Evolutionary conservation across 2,113 vertebrate genomes (phyloP), one percentile per base, ranked within the genome.

Genomic region (Cromileptes altivelis): DNA sequence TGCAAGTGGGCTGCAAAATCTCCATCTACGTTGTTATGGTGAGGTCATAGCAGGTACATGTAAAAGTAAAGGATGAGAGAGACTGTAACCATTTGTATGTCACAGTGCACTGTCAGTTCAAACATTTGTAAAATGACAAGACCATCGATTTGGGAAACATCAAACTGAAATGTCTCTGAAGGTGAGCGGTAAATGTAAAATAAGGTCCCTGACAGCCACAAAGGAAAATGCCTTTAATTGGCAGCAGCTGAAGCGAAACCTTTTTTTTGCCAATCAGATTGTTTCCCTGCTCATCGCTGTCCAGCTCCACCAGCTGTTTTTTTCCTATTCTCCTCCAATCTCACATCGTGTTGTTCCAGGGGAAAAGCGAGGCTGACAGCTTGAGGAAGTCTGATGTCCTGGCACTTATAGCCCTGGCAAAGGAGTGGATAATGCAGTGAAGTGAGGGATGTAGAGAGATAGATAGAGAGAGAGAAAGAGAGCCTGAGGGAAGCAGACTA

Each of bases 301-400:
- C 45, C 45, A 69, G 71, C 86, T 89, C 61, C 79, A 87, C 81
- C 92, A 91, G 91, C 72, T 93, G 88, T 86, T 86, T 77, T 69
- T 60, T 18, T 19, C 50, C 49, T 55, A 11, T 27, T 78, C 70
- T 72, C 68, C 45, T 79, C 82, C 82, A 74, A 84, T 69, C 72
- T 82, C 70, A 53, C 70, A 78, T 86, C 18, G 71, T 68, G 78
- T 85, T 82, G 70, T 90, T 90, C 55, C 1, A 63, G 80, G 75
- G 70, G 58, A 56, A 76, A 80, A 75, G 42, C 55, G 25, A 77
- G 56, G 81, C 84, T 90, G 90, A 93, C 91, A 92, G 94, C 90
- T 94, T 78, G 81, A 93, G 93, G 93, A 93, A 90, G 88, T 88
- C 80, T 91, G 82, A 92, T 83, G 85, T 87, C 90, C 80, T 82